Evolutionary conservation across 2,113 vertebrate species (phyloP), one percentile per base, ranked within the genome.

Genomic region (Eptesicus fuscus): DNA sequence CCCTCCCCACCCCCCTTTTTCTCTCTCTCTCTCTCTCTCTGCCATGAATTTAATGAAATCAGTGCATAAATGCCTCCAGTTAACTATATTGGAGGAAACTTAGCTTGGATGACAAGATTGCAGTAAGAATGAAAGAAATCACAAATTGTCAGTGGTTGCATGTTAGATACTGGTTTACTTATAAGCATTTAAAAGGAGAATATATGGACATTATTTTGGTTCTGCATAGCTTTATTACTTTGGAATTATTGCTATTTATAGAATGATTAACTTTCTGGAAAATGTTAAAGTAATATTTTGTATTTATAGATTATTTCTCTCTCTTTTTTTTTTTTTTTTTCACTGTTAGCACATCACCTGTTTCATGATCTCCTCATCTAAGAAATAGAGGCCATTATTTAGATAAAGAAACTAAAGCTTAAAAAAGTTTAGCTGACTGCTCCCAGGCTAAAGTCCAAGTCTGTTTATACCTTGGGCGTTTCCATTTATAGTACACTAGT

Each of bases 1-100:
- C 40, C 35, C 6, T 37, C 16, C 1, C 1, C 2, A 1, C 44
- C 0, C 3, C 16, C 7, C 28, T 7, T 37, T 37, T 37, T 37
- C 37, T 18, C 9, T 23, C 18, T 32, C 16, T 4, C 8, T 49
- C n/a, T 16, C 14, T 30, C 44, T 37, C 7, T 32, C 16, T 4
- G 2, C 51, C 28, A 7, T 49, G 17, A 78, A 84, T 37, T 74
- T 44, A 44, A 11, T 83, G n/a, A 92, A 87, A 17, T 95, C 51
- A 18, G 49, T 17, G 18, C 37, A 69, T 83, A 42, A 77, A 37
- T 93, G n/a, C 9, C n/a, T 40, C 30, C 17, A 30, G 16, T 86
- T 53, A 77, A 56, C 1, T 69, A 25, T 47, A 63, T 28, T 82
- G 10, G 18, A 37, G 73, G 59, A 76, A 51, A 28, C 7, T 76